Conservation (phyloP, 2,113 vertebrate species). For the Prietella phreatophila region DNA sequence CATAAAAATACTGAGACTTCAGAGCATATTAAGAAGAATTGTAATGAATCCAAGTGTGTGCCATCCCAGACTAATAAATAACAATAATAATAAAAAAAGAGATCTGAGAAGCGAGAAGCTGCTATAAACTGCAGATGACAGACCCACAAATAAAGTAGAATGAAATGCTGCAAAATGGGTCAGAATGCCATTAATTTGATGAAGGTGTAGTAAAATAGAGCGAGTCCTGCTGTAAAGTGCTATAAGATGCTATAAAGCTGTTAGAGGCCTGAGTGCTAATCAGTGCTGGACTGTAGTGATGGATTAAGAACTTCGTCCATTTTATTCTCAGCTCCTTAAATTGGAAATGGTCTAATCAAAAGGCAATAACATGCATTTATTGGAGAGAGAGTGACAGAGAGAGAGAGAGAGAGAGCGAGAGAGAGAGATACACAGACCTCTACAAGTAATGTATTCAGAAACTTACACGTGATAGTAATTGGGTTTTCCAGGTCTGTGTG, state of each 20-base stretch:
- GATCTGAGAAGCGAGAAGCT: not conserved
- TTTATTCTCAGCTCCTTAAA: constrained; percentile 32
- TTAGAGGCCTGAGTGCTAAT: constrained; percentile 16
- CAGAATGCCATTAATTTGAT: not conserved
- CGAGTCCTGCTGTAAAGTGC: constrained; percentile 25
- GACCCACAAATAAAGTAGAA: constrained; percentile 1
- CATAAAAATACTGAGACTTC: not conserved
- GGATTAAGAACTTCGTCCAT: constrained; percentile 34
- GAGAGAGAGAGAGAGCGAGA: not conserved
- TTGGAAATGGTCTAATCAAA: constrained; percentile 10
- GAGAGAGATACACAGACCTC: not conserved
- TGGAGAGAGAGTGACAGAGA: not conserved
- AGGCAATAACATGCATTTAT: constrained; percentile 18
- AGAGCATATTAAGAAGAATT: not conserved
- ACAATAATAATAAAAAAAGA: not conserved
- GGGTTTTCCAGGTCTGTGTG: not conserved
- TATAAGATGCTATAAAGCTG: constrained; percentile 28
- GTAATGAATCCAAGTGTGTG: no score
- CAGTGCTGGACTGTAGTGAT: constrained; percentile 19
- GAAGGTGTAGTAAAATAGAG: constrained; percentile 34
- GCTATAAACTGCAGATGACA: not conserved
- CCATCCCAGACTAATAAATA: not conserved
- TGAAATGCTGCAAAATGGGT: not conserved
- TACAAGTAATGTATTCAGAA: not conserved
- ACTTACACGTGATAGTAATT: not conserved